Evolutionary conservation across 2,888 invertebrate genomes (phyloP).

Genomic region (Drosophila pseudotalamancana): DNA sequence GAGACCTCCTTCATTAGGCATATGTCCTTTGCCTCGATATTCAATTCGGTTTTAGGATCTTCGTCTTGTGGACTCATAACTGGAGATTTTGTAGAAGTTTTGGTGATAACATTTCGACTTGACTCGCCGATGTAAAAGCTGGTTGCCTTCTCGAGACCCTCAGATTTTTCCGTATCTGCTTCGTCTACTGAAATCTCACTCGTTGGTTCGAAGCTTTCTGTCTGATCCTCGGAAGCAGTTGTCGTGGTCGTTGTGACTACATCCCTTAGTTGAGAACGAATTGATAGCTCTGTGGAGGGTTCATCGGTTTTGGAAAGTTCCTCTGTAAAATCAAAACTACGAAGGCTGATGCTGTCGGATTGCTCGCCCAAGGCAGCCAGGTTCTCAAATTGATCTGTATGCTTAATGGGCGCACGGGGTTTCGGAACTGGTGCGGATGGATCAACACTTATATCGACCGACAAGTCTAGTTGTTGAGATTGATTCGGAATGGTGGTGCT

Average conservation of each 20-base stretch:
- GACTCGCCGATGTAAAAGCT: constrained; percentile 84
- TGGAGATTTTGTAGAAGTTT: constrained; percentile 75
- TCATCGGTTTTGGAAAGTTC: constrained; percentile 81
- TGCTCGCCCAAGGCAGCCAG: constrained; percentile 76
- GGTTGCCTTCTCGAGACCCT: constrained; percentile 66
- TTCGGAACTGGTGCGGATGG: constrained; percentile 79
- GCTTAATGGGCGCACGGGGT: constrained; percentile 81
- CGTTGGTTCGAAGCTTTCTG: constrained; percentile 76
- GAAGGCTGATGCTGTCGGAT: constrained; percentile 79
- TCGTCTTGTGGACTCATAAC: constrained; percentile 60
- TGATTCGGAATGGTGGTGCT: constrained; percentile 71
- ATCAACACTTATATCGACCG: constrained; percentile 60
- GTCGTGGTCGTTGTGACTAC: constrained; percentile 67
- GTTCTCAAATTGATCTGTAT: constrained; percentile 75
- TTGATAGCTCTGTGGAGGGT: constrained; percentile 76
- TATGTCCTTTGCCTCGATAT: constrained; percentile 71
- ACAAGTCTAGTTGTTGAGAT: constrained; percentile 54
- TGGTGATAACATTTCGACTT: constrained; percentile 83
- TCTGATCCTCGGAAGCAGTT: constrained; percentile 77
- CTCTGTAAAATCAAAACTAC: constrained; percentile 81
- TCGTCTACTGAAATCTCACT: constrained; percentile 79
- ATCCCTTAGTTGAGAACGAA: constrained; percentile 68
- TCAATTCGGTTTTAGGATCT: constrained; percentile 40
- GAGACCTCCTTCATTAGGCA: constrained; percentile 68
- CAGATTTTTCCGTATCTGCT: constrained; percentile 69